Evolutionary conservation across 1,140 invertebrate species (phyloP).

Genomic region (Drosophila sproati): DNA sequence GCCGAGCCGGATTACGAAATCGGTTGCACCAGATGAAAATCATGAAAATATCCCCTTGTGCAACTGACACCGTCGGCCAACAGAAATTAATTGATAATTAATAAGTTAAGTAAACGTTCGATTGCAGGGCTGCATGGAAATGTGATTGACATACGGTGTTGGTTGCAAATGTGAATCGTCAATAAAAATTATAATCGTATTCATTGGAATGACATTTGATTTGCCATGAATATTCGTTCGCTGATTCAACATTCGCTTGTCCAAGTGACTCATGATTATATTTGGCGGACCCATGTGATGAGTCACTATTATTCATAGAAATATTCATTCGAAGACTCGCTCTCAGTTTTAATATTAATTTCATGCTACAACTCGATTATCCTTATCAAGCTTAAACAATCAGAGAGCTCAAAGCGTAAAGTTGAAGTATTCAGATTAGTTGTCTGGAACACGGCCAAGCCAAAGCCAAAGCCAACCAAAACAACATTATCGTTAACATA

Average conservation of each 20-base stretch:
- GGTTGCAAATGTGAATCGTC: not conserved
- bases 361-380: conserved; percentile 28
- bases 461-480: not conserved
- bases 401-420: conserved; percentile 1
- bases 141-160: conserved; percentile 1
- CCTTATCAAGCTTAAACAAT: conserved; percentile 17
- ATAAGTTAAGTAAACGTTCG: conserved; percentile 64
- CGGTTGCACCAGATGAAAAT: not conserved
- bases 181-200: not conserved
- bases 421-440: conserved; percentile 27
- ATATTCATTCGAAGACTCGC: not conserved
- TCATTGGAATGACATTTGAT: conserved; percentile 2
- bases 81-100: conserved; percentile 71
- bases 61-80: conserved; percentile 13
- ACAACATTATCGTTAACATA: conserved; percentile 27
- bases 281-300: not conserved
- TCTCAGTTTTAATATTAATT: conserved; percentile 35
- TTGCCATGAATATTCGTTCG: conserved; percentile 2
- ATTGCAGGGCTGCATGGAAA: conserved; percentile 10
- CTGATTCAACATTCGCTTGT: not conserved
- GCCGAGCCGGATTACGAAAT: conserved; percentile 5
- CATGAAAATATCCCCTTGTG: not conserved
- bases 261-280: conserved; percentile 21
- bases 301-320: conserved; percentile 1
- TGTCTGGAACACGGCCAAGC: conserved; percentile 30